A percentile compares a stretch with the other conserved stretches of the same genome.
Conservation (phyloP, 2,797 vertebrate species). For the Loris lydekkerianus region DNA sequence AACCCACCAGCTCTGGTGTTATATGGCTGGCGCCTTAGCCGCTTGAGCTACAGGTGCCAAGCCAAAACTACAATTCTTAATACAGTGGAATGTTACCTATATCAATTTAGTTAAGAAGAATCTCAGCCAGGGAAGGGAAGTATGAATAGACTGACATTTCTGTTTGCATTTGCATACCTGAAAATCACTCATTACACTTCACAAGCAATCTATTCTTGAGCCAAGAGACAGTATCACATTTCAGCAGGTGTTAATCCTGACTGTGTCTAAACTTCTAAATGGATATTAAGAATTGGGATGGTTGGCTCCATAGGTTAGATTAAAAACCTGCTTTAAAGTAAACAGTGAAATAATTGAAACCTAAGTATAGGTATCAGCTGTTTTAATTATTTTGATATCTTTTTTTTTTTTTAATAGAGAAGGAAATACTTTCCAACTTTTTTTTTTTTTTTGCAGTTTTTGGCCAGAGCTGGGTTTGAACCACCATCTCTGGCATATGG, state of each 20-base stretch:
- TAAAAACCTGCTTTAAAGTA: slow-evolving; percentile 56
- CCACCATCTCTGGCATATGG: no score
- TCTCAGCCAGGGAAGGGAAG: slow-evolving; percentile 10
- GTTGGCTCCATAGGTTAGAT: not conserved
- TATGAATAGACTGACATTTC: slow-evolving; percentile 56
- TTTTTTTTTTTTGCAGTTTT: no score
- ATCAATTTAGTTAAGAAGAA: slow-evolving; percentile 36
- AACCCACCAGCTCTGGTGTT: no score
- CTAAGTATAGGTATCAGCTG: not conserved
- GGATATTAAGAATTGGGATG: slow-evolving; percentile 20
- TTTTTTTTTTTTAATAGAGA: no score
- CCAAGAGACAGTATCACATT: not conserved
- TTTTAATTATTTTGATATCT: slow-evolving; percentile 59
- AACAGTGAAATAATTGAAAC: slow-evolving; percentile 56
- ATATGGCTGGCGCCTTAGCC: no score
- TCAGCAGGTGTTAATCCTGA: slow-evolving; percentile 56
- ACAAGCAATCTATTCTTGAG: not conserved
- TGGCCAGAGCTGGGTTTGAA: no score
- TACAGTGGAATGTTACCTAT: not conserved
- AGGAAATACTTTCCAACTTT: no score
- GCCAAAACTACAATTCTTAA: not conserved
- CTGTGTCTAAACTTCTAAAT: slow-evolving; percentile 50
- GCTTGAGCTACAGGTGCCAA: no score
- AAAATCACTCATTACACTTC: slow-evolving; percentile 55
- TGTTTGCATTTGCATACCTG: slow-evolving; percentile 61